Conservation (phyloP, 2,113 vertebrate species). For the Collichthys lucidus region DNA sequence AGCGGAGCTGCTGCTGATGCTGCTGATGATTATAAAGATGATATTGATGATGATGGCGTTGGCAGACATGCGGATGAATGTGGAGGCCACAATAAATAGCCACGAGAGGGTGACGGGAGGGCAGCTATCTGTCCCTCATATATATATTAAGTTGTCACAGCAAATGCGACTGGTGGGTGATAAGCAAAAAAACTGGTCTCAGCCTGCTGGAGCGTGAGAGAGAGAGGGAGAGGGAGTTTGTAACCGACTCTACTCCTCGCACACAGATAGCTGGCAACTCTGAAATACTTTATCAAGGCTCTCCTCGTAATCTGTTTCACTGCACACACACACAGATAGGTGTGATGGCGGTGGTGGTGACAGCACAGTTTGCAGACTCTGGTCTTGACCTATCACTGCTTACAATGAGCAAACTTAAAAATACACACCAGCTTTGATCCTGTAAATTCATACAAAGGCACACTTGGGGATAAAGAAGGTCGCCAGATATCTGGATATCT, state of each 20-base stretch:
- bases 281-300: conserved; percentile 57
- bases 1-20: background rate
- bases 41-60: background rate
- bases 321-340: background rate
- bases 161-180: conserved; percentile 29
- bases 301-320: conserved; percentile 24
- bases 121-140: conserved; percentile 16
- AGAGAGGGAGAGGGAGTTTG: conserved; percentile 1
- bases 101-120: conserved; percentile 3
- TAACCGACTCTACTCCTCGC: conserved; percentile 28
- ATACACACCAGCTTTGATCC: background rate
- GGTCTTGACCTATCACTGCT: background rate
- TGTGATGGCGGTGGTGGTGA: background rate
- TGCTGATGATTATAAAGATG: background rate
- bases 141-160: conserved; percentile 27
- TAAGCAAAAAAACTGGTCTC: conserved; percentile 73
- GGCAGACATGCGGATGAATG: background rate
- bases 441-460: background rate
- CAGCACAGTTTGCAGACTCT: background rate
- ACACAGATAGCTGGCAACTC: conserved; percentile 46
- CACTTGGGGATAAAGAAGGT: background rate
- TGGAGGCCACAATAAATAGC: background rate
- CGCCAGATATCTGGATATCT: background rate
- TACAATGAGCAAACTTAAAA: background rate
- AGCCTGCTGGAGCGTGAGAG: conserved; percentile 46